Evolutionary conservation across 2,113 vertebrate genomes (phyloP), one percentile per base, ranked within the genome.

Genomic region (Thunnus maccoyii): DNA sequence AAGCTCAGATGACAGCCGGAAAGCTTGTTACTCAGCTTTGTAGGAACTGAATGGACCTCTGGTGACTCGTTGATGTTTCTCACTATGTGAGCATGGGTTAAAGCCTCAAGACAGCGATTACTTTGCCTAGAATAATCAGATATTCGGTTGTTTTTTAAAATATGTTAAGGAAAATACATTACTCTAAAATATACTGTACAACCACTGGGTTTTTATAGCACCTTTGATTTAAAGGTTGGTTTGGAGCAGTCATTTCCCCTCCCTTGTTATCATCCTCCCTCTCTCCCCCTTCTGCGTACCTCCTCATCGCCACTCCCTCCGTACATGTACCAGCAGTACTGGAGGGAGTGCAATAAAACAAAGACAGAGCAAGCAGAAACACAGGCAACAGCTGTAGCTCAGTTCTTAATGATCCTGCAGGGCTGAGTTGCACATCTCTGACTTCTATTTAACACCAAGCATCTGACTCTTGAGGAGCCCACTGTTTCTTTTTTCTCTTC

Each of bases 301-400:
- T 84, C 80, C 67, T 70, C 72, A 22, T 76, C 27, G 14, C 84
- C 82, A 78, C 88, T 91, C 86, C 85, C 77, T 82, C 47, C 62
- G 14, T 80, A 55, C 84, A 62, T 82, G 88, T 85, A 82, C 65
- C 61, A 83, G 91, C 87, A 91, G 72, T 61, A 80, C 57, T 82
- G 78, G 44, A 58, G 80, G 57, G 69, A 82, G 84, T 56, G 80
- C 63, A 85, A 71, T 76, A 78, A 87, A 87, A 89, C 80, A 76
- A 77, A 78, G 64, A 70, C 61, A 67, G 64, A 68, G 58, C 77
- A 69, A 68, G 77, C 87, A 78, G 64, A 81, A 87, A 81, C 36
- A 20, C 51, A 71, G 36, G 48, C 77, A 78, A 63, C 64, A 82
- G 69, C 61, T 81, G 57, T 65, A 54, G 75, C 61, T 77, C 78